Base-by-base conservation (phyloP, 92 coral and sea anemone genomes). In the Phenganax stokvisi region DNA sequence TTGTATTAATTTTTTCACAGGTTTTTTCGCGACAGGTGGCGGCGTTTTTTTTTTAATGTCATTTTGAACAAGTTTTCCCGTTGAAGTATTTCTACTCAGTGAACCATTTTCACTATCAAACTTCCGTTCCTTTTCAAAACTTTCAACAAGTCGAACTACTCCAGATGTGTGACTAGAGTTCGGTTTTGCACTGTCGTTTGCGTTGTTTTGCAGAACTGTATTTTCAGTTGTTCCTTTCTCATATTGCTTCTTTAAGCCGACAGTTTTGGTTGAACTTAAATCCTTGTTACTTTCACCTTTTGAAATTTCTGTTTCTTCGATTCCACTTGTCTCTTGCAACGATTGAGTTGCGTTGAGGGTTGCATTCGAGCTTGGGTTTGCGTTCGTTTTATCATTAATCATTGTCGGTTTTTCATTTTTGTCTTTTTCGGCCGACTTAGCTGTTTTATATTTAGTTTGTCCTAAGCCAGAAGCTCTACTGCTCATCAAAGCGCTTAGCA, bases 401-500 rank as follows among this genome's bases (percentile, higher is more conserved):
- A 10, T 16, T n/a, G 3, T 37, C 30, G 1, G 9, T 25, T 28
- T 68, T 17, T 12, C 73, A 12, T 68, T 64, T 16, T 44, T 44
- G 20, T 30, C 10, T 17, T 64, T 17, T 25, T 25, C 70, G 17
- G 30, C 31, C 31, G 70, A 25, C 10, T 64, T 30, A 20, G 70
- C 12, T 8, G 70, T 64, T 28, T 28, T 13, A 68, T 68, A 12
- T 37, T 68, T 68, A 68, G 73, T 53, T 30, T 53, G 11, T 29
- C 47, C 73, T 11, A 29, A 68, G 6, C 74, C 83, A 79, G 81
- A 76, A 12, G 15, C 27, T 64, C 83, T 47, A n/a, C 83, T 79
- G 15, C 69, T 65, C 83, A 79, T 76, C 44, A 76, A 59, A 57
- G 83, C 73, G 56, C 59, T 79, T 9, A 79, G 17, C 65, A 79